Conservation (phyloP, 2,888 invertebrate species). For the Himalopsyche japonica region DNA sequence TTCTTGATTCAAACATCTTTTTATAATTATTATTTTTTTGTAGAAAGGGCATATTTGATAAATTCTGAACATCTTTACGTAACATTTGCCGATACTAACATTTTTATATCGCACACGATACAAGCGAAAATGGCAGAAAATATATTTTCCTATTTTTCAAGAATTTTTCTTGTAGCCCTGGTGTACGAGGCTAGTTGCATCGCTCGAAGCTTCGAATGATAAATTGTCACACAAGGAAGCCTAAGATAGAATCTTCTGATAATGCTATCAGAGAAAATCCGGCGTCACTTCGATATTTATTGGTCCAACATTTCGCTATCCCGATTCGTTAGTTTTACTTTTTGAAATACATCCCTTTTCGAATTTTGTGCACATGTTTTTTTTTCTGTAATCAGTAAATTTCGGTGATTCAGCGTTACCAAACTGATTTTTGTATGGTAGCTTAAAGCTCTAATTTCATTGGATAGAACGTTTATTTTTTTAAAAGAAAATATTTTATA, state of each 20-base stretch:
- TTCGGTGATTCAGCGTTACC: neutral
- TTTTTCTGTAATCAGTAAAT: neutral
- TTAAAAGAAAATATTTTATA: no score
- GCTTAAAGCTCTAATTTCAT: neutral
- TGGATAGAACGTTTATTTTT: no score
- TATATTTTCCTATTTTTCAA: neutral
- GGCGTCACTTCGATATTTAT: neutral
- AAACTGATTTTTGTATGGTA: neutral
- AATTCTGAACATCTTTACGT: no score
- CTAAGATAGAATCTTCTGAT: neutral
- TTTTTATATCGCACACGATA: no score
- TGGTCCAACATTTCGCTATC: neutral
- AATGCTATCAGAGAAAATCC: neutral
- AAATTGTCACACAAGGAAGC: neutral
- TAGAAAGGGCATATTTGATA: no score
- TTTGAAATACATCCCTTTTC: neutral
- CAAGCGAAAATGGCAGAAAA: neutral
- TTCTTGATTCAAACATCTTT: no score
- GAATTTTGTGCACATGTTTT: neutral
- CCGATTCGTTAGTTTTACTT: neutral
- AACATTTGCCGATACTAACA: no score
- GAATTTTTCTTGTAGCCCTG: neutral
- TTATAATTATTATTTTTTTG: no score
- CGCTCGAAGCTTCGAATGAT: neutral
- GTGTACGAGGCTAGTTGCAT: neutral